phyloP scores from a whole-genome alignment of 2,888 invertebrate genomes.

The Coecobrya sp. region DNA sequence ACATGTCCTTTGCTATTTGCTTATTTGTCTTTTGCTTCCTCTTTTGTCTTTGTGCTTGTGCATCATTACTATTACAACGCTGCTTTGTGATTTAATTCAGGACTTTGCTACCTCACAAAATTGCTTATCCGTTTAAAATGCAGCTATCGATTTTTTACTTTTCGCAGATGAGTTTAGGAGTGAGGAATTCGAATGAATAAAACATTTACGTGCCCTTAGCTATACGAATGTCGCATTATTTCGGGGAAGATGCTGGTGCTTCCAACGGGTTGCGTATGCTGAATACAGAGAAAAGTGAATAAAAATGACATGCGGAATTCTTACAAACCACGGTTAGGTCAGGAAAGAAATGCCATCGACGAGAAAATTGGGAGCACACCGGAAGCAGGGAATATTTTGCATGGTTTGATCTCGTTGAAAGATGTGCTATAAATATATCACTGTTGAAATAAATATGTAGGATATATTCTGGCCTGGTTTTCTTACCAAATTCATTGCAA shows the following conservation, averaged over 20 bases:
- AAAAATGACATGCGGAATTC: conserved; percentile 18
- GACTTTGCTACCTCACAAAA: not conserved
- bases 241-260: not conserved
- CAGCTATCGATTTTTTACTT: conserved; percentile 50
- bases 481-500: conserved; percentile 50
- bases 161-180: not conserved
- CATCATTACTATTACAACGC: not conserved
- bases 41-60: not conserved
- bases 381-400: conserved; percentile 15
- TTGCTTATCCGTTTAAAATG: conserved; percentile 38
- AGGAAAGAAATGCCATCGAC: not conserved
- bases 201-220: not conserved
- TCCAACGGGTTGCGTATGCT: too few species aligned
- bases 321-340: not conserved
- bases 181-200: not conserved
- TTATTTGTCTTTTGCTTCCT: not conserved
- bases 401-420: conserved; percentile 47
- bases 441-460: not conserved
- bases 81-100: not conserved
- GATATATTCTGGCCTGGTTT: conserved; percentile 22
- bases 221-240: not conserved
- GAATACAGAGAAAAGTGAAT: conserved; percentile 5
- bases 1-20: not conserved
- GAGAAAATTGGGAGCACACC: conserved; percentile 16
- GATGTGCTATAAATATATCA: conserved; percentile 23